phyloP scores from a whole-genome alignment of 2,113 vertebrate genomes.

The Malurus cyaneus region DNA sequence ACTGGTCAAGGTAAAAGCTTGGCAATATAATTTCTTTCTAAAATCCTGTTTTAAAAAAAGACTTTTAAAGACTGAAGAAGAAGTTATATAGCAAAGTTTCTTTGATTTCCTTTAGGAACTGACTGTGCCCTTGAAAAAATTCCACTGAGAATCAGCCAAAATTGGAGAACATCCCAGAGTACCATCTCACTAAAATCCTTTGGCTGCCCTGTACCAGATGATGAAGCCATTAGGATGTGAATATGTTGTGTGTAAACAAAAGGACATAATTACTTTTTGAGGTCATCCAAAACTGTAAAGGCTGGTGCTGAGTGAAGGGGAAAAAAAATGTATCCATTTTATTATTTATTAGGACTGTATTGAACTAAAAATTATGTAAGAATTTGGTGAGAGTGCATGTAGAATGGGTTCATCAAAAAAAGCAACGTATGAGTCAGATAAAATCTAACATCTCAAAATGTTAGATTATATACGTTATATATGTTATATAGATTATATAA shows the following conservation, averaged over 20 bases:
- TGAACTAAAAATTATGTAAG: not conserved
- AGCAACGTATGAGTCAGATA: not conserved
- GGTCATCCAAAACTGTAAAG: not conserved
- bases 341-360: not conserved
- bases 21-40: not conserved
- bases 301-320: not conserved
- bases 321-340: not conserved
- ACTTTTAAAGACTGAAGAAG: not conserved
- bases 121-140: slow-evolving; percentile 14
- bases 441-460: not conserved
- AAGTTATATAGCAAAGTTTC: not conserved
- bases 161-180: slow-evolving; percentile 34
- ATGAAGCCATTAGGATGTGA: not conserved
- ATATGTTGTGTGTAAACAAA: not conserved
- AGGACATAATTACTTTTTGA: not conserved
- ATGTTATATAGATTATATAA: not conserved
- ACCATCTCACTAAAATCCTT: slow-evolving; percentile 6
- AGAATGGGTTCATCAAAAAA: not conserved
- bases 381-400: not conserved
- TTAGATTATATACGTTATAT: too few species aligned
- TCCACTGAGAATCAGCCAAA: not conserved
- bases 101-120: slow-evolving; percentile 23
- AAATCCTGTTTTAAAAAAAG: not conserved
- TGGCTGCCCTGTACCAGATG: not conserved
- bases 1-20: not conserved